Conservation (phyloP, 2,888 invertebrate species). For the Chymomyza caudatula region DNA sequence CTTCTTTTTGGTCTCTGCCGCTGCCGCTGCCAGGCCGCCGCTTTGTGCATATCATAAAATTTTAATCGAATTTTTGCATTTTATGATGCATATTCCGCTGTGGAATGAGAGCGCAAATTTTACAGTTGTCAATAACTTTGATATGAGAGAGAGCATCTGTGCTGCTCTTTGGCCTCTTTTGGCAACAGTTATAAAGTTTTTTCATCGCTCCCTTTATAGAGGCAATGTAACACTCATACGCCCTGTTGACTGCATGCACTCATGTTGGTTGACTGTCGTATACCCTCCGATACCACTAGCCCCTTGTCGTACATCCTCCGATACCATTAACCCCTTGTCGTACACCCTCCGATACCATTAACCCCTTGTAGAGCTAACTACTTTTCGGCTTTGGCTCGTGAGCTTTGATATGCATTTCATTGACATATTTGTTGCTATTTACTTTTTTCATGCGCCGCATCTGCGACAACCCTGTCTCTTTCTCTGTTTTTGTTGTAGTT, state of each 20-base stretch:
- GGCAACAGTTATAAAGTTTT: not conserved
- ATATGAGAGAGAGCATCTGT: constrained; percentile 25
- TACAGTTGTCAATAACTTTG: constrained; percentile 67
- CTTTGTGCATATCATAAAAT: constrained; percentile 63
- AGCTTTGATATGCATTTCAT: constrained; percentile 36
- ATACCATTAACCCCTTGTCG: not conserved
- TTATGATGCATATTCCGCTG: constrained; percentile 54
- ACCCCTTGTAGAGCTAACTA: constrained; percentile 34
- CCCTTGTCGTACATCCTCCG: not conserved
- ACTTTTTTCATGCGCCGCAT: not conserved
- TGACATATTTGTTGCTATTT: constrained; percentile 15
- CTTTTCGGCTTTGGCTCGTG: constrained; percentile 50
- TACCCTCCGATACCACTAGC: not conserved
- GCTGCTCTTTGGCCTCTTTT: not conserved
- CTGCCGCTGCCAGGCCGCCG: constrained; percentile 14
- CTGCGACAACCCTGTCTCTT: not conserved
- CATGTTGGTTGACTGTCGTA: not conserved
- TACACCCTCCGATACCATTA: not conserved
- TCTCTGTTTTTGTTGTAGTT: not conserved
- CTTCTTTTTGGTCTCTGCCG: constrained; percentile 21
- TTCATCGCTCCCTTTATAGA: not conserved
- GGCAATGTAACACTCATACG: constrained; percentile 47
- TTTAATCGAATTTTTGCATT: constrained; percentile 69
- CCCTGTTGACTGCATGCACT: constrained; percentile 41
- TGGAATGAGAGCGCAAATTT: constrained; percentile 43